These are phyloP conservation scores for Boloria euphrosyne DNA, from an alignment of 2,888 invertebrate genomes.

Conservation along the genomic window DNA sequence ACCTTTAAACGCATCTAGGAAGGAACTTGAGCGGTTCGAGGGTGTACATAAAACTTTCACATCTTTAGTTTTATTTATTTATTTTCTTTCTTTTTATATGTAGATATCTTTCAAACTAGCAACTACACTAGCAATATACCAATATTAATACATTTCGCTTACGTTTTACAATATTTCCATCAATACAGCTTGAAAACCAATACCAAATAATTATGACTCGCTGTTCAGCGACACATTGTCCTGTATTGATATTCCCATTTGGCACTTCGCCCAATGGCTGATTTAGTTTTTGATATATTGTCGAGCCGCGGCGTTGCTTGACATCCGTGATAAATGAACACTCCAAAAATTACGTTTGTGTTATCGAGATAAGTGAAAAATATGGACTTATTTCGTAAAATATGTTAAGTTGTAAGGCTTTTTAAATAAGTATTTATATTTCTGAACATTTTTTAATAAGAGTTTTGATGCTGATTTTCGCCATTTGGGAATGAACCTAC, in stretches of 20 bases:
- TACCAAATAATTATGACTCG: slow-evolving; percentile 23
- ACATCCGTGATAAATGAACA: slow-evolving; percentile 33
- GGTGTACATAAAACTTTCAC: too few relatives aligned
- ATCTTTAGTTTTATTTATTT: too few relatives aligned
- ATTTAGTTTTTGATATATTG: slow-evolving; percentile 40
- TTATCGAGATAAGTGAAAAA: slow-evolving; percentile 2
- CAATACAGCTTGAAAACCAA: slow-evolving; percentile 9
- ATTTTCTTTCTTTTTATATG: too few relatives aligned
- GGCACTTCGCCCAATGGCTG: slow-evolving; percentile 36
- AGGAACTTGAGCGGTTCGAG: too few relatives aligned
- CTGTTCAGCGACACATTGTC: slow-evolving; percentile 20
- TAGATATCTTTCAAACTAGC: too few relatives aligned
- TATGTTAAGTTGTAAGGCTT: background rate
- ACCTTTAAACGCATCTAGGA: too few relatives aligned
- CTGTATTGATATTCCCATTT: slow-evolving; percentile 38
- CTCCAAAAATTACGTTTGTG: slow-evolving; percentile 18
- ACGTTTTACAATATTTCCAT: background rate
- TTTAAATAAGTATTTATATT: too few relatives aligned
- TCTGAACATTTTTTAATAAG: too few relatives aligned
- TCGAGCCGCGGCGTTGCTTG: slow-evolving; percentile 36
- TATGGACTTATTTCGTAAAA: background rate
- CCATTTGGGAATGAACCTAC: too few relatives aligned
- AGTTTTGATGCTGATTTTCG: too few relatives aligned
- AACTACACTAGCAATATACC: too few relatives aligned
- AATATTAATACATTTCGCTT: too few relatives aligned